Percentiles rank a stretch among this genome's conserved stretches.
phyloP scores from a whole-genome alignment of 2,888 invertebrate genomes.

The Nomada goodeniana region DNA sequence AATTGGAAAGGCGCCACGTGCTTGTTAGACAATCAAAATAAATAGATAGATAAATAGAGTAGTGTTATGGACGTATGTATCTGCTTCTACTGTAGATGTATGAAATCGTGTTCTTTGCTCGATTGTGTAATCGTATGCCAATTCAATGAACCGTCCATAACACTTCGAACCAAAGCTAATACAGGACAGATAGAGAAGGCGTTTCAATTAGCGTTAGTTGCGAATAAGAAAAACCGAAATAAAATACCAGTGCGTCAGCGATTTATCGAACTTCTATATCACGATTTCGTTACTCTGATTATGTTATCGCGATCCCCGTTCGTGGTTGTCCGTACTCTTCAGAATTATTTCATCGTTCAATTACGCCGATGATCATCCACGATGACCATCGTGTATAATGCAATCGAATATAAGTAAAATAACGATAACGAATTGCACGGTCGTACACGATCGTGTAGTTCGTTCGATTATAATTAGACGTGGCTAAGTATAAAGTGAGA shows the following conservation, averaged over 20 bases:
- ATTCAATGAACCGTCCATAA: constrained; percentile 29
- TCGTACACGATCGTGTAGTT: not conserved
- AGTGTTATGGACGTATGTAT: constrained; percentile 49
- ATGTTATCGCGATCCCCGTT: constrained; percentile 31
- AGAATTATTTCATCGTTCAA: not conserved
- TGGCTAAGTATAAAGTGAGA: not conserved
- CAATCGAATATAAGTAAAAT: not conserved
- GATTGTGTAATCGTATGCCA: not conserved
- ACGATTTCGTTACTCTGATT: constrained; percentile 35
- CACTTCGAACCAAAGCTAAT: constrained; percentile 12
- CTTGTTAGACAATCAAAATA: constrained; percentile 44
- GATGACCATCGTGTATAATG: not conserved
- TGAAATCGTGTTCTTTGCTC: not conserved
- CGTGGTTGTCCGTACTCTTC: constrained; percentile 18
- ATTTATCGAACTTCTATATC: constrained; percentile 34
- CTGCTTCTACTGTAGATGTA: no score
- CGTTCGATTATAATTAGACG: constrained; percentile 22
- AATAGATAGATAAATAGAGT: constrained; percentile 16
- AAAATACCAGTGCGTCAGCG: constrained; percentile 34
- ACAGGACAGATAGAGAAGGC: constrained; percentile 6
- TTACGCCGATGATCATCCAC: no score
- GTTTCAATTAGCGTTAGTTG: constrained; percentile 29
- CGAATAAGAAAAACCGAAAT: constrained; percentile 13
- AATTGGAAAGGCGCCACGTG: constrained; percentile 44
- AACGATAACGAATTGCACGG: not conserved